phyloP scores from a whole-genome alignment of 2,797 vertebrate species.

The Mormyrus hasselquistii region DNA sequence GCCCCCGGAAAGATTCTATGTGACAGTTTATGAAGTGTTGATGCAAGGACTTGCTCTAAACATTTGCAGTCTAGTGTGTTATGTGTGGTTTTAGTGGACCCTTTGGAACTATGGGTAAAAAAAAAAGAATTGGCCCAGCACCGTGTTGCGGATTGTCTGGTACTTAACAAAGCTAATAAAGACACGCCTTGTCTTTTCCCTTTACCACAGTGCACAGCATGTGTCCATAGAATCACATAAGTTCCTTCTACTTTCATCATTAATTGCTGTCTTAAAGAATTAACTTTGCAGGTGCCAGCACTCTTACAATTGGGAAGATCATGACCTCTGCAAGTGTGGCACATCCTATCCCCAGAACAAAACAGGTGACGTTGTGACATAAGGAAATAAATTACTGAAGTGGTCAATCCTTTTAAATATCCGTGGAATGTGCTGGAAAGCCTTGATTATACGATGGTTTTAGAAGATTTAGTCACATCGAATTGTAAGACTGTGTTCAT shows the following conservation, averaged over 20 bases:
- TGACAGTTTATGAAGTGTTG: constrained; percentile 16
- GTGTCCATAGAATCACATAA: constrained; percentile 24
- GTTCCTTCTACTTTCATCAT: constrained; percentile 25
- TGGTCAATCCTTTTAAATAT: neutral
- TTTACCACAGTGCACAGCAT: neutral
- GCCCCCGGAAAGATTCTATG: neutral
- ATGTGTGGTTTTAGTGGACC: neutral
- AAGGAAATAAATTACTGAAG: neutral
- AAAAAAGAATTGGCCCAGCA: neutral
- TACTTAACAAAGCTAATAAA: neutral
- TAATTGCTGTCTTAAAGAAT: constrained; percentile 32
- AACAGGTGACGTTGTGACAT: constrained; percentile 4
- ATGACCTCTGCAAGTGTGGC: constrained; percentile 27
- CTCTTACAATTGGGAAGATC: constrained; percentile 31
- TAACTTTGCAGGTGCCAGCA: constrained; percentile 48
- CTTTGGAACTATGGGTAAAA: constrained; percentile 6
- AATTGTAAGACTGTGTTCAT: neutral
- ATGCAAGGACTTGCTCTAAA: neutral
- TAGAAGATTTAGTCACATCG: neutral
- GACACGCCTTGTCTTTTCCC: neutral
- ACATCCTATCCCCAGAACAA: constrained; percentile 24
- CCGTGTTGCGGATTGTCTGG: neutral
- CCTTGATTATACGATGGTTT: neutral
- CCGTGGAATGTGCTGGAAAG: neutral
- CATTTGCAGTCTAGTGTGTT: constrained; percentile 7